phyloP scores from a whole-genome alignment of 2,888 invertebrate species.

The Leptinotarsa peninsularis region DNA sequence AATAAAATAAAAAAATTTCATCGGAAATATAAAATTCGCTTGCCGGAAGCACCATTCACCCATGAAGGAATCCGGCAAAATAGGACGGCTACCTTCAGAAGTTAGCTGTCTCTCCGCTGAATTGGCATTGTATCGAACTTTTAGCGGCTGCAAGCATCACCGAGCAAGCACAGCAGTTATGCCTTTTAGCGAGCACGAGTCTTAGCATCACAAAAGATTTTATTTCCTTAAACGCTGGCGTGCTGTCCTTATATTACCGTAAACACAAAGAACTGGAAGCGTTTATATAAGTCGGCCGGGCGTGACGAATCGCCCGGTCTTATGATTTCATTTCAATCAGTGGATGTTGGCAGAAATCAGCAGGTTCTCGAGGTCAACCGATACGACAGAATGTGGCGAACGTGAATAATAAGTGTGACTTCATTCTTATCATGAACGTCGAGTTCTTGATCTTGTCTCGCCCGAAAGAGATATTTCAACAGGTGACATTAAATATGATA shows the following conservation, averaged over 20 bases:
- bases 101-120: conserved; percentile 31
- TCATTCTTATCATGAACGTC: too few relatives aligned
- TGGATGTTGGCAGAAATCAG: conserved; percentile 8
- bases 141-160: conserved; percentile 6
- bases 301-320: conserved; percentile 9
- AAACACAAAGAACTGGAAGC: conserved; percentile 24
- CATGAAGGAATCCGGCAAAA: conserved; percentile 8
- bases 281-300: conserved; percentile 17
- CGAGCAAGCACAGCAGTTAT: conserved; percentile 32
- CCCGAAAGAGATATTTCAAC: too few relatives aligned
- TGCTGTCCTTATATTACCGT: conserved; percentile 20
- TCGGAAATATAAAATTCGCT: background rate
- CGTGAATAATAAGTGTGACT: too few relatives aligned
- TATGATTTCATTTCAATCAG: conserved; percentile 21
- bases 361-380: conserved; percentile 13
- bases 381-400: background rate
- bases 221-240: conserved; percentile 21
- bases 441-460: too few relatives aligned
- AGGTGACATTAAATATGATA: too few relatives aligned
- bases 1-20: background rate
- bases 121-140: conserved; percentile 24
- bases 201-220: conserved; percentile 19
- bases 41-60: background rate
- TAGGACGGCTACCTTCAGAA: conserved; percentile 27
- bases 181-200: conserved; percentile 37